phyloP scores from a whole-genome alignment of 2,888 invertebrate species.

The Nudaria mundana region DNA sequence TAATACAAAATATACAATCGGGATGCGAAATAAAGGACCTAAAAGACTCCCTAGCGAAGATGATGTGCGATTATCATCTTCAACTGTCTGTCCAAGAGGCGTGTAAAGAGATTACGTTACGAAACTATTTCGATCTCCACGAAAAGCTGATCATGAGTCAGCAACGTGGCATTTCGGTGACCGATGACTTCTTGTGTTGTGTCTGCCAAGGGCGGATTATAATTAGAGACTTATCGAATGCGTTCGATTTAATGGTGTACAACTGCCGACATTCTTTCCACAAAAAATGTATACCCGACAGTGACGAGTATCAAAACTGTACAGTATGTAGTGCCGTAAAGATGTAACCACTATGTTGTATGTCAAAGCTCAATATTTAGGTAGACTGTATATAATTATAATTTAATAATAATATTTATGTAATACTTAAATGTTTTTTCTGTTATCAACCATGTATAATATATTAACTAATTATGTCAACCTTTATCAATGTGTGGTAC shows the following conservation, averaged over 20 bases:
- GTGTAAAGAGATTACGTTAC: conserved; percentile 93
- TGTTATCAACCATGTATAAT: conserved; percentile 36
- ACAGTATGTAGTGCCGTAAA: conserved; percentile 68
- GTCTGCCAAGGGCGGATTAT: conserved; percentile 89
- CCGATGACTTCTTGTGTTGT: conserved; percentile 89
- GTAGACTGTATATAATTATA: conserved; percentile 40
- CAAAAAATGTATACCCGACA: conserved; percentile 87
- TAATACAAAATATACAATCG: conserved; percentile 91
- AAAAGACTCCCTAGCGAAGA: conserved; percentile 94
- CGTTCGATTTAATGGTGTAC: conserved; percentile 89
- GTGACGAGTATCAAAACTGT: conserved; percentile 53
- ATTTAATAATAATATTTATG: no score
- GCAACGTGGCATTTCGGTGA: conserved; percentile 87
- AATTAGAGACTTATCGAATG: conserved; percentile 85
- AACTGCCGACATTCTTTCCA: conserved; percentile 96
- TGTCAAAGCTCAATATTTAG: conserved; percentile 49
- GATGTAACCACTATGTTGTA: conserved; percentile 51
- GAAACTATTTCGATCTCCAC: conserved; percentile 94
- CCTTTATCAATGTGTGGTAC: conserved; percentile 53
- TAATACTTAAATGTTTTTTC: no score
- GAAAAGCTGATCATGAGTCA: conserved; percentile 89
- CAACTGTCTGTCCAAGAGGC: conserved; percentile 96
- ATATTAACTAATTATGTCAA: conserved; percentile 30
- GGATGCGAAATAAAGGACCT: conserved; percentile 94
- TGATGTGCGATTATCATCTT: conserved; percentile 96